These are phyloP conservation scores for Dryas iulia DNA, from an alignment of 1,140 invertebrate species.

Conservation along the genomic window DNA sequence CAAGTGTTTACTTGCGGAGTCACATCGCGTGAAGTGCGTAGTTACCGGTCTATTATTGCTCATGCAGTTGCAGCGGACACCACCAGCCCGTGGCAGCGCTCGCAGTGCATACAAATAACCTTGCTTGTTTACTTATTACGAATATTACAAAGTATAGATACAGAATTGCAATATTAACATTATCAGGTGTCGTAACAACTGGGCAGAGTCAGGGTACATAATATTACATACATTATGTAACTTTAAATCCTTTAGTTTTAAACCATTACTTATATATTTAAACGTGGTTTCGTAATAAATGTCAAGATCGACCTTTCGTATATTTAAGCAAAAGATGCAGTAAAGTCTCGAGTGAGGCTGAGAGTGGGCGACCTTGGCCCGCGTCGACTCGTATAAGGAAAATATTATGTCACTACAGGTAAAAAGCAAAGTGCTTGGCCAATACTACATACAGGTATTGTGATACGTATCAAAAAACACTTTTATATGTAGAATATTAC, in stretches of 20 bases:
- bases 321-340: conserved; percentile 13
- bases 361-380: conserved; percentile 19
- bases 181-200: no score
- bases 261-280: neutral
- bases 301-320: conserved; percentile 5
- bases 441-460: neutral
- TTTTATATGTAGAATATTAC: no score
- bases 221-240: no score
- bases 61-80: no score
- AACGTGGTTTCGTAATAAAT: neutral
- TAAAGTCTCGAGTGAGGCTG: conserved; percentile 11
- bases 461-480: no score
- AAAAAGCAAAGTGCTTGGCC: neutral
- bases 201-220: no score
- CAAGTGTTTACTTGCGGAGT: no score
- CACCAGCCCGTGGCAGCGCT: no score
- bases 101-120: no score
- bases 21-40: neutral
- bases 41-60: no score
- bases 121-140: neutral
- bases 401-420: conserved; percentile 17
- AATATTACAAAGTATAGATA: no score
- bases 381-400: conserved; percentile 10
- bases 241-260: neutral
- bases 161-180: no score